Conservation (phyloP, 2,113 vertebrate genomes). For the Sigmodon hispidus region DNA sequence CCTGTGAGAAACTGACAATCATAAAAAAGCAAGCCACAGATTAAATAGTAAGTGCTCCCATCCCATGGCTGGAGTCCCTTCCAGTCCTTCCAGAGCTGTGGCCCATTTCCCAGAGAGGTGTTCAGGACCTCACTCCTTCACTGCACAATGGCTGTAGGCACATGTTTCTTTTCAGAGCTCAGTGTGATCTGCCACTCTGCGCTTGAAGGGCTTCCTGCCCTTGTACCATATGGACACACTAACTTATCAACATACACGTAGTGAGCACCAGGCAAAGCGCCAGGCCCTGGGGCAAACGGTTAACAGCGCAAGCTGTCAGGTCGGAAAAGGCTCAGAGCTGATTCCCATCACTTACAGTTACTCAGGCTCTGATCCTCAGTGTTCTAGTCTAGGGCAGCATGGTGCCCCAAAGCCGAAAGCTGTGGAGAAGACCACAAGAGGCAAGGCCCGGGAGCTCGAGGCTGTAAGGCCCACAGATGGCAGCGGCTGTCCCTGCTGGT, state of each 20-base stretch:
- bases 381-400: neutral
- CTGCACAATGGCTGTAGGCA: neutral
- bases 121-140: neutral
- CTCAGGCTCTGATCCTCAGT: neutral
- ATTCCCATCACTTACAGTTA: neutral
- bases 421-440: neutral
- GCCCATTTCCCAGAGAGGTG: fast-evolving
- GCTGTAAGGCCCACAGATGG: neutral
- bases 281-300: neutral
- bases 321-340: neutral
- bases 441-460: neutral
- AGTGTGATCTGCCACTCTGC: neutral
- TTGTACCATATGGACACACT: slow-evolving; percentile 27
- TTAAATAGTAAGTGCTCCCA: neutral
- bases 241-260: neutral
- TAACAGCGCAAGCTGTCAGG: neutral
- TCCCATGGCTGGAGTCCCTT: neutral
- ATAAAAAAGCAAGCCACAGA: neutral
- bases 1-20: neutral
- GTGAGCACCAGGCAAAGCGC: neutral
- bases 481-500: neutral
- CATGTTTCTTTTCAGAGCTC: neutral
- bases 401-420: neutral
- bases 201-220: slow-evolving; percentile 32
- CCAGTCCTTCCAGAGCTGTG: fast-evolving